Conservation (phyloP, 2,888 invertebrate species). For the Drosophila kokeensis region DNA sequence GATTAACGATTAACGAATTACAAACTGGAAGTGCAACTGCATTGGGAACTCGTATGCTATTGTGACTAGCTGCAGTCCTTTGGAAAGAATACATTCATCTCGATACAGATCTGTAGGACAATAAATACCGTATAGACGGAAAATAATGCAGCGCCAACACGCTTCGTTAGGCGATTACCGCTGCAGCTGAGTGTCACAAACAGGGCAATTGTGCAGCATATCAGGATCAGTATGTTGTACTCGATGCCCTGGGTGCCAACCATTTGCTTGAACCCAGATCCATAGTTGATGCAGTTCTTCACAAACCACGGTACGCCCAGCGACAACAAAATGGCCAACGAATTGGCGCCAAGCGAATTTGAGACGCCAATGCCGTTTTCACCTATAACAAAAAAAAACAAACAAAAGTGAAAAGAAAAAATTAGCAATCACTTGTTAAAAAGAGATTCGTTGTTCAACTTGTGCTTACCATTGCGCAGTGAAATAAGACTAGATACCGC, state of each 20-base stretch:
- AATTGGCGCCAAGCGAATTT: constrained; percentile 94
- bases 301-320: constrained; percentile 94
- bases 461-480: constrained; percentile 90
- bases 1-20: constrained; percentile 4
- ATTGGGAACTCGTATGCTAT: not conserved
- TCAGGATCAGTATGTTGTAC: constrained; percentile 92
- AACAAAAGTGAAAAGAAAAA: not conserved
- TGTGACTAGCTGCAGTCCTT: constrained; percentile 64
- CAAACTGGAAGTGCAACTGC: constrained; percentile 6
- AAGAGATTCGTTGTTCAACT: not conserved
- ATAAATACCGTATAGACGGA: constrained; percentile 90
- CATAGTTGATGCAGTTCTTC: constrained; percentile 87
- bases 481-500: constrained; percentile 93
- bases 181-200: constrained; percentile 89
- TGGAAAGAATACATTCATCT: constrained; percentile 90
- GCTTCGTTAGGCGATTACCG: constrained; percentile 89
- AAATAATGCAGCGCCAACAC: constrained; percentile 89
- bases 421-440: not conserved
- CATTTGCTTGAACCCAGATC: constrained; percentile 85
- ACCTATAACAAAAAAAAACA: constrained; percentile 86
- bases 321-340: constrained; percentile 92
- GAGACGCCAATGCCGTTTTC: constrained; percentile 94
- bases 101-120: constrained; percentile 91
- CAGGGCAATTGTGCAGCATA: constrained; percentile 90
- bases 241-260: constrained; percentile 93